Percentiles rank a stretch among this genome's conserved stretches.
phyloP scores from a whole-genome alignment of 92 coral and sea anemone species.

The Hydrozoanthus gracilis region DNA sequence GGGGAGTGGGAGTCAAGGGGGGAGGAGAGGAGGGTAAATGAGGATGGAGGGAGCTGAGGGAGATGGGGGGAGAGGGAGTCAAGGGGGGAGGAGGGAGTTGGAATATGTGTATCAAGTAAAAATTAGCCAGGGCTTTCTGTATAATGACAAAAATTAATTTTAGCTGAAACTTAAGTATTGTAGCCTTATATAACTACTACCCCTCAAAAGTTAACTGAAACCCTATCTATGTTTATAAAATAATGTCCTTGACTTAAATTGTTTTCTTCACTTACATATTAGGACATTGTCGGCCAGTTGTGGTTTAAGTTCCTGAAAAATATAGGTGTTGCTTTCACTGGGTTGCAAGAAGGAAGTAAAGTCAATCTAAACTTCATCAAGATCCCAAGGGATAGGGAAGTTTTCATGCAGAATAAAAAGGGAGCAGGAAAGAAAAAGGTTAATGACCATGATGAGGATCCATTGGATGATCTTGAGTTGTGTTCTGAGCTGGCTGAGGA shows the following conservation, averaged over 20 bases:
- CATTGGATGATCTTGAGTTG: constrained; percentile 74
- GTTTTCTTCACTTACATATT: neutral
- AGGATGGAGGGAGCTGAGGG: no score
- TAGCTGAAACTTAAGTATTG: no score
- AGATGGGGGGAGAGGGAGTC: no score
- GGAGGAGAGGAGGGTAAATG: no score
- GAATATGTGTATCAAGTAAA: no score
- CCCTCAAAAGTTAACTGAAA: no score
- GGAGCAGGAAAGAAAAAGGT: constrained; percentile 10
- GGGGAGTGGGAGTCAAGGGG: no score
- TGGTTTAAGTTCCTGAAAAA: constrained; percentile 84
- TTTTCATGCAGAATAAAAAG: constrained; percentile 32
- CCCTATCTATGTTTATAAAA: neutral
- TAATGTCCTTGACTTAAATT: neutral
- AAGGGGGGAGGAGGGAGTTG: no score
- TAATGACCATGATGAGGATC: constrained; percentile 29
- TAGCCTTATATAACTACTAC: no score
- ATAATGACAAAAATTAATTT: no score
- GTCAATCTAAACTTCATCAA: neutral
- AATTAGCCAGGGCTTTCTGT: no score
- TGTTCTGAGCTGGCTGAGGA: constrained; percentile 82
- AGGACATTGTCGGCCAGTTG: constrained; percentile 92
- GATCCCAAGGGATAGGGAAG: constrained; percentile 6
- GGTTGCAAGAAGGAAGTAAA: constrained; percentile 24
- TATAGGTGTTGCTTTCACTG: constrained; percentile 70